These are phyloP conservation scores for Drosophila lutescens DNA, from an alignment of 2,888 invertebrate genomes.

Conservation along the genomic window DNA sequence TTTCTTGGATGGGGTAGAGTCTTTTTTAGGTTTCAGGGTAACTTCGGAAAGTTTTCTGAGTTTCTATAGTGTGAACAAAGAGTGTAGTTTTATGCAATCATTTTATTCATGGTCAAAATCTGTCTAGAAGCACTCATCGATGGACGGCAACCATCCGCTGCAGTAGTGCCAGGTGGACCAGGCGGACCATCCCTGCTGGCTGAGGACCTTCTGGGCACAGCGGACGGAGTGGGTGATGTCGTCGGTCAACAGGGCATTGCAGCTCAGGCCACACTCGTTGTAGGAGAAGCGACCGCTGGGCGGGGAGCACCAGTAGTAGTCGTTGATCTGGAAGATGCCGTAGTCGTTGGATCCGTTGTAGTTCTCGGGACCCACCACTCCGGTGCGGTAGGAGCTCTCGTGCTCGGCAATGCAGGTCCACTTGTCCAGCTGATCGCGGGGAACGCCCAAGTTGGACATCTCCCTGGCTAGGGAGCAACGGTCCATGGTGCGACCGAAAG, in stretches of 20 bases:
- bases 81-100: neutral
- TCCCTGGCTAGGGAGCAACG: constrained; percentile 73
- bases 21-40: no score
- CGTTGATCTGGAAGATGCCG: constrained; percentile 82
- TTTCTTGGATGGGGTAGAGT: no score
- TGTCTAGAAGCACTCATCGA: constrained; percentile 72
- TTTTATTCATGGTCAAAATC: constrained; percentile 5
- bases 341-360: constrained; percentile 84
- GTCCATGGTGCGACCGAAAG: constrained; percentile 58
- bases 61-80: no score
- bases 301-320: constrained; percentile 80
- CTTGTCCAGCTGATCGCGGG: constrained; percentile 59
- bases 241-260: constrained; percentile 73
- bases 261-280: constrained; percentile 74
- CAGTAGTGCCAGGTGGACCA: constrained; percentile 80
- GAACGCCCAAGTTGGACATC: constrained; percentile 73
- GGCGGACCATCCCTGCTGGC: constrained; percentile 78
- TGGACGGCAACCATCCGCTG: constrained; percentile 66
- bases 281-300: constrained; percentile 67
- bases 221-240: constrained; percentile 69
- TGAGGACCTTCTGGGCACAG: constrained; percentile 73
- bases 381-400: constrained; percentile 83
- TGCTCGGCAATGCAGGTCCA: constrained; percentile 80
- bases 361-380: constrained; percentile 84
- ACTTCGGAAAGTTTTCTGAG: no score